These are phyloP conservation scores for Rhipidura dahli DNA, from an alignment of 2,113 vertebrate genomes.

Conservation along the genomic window DNA sequence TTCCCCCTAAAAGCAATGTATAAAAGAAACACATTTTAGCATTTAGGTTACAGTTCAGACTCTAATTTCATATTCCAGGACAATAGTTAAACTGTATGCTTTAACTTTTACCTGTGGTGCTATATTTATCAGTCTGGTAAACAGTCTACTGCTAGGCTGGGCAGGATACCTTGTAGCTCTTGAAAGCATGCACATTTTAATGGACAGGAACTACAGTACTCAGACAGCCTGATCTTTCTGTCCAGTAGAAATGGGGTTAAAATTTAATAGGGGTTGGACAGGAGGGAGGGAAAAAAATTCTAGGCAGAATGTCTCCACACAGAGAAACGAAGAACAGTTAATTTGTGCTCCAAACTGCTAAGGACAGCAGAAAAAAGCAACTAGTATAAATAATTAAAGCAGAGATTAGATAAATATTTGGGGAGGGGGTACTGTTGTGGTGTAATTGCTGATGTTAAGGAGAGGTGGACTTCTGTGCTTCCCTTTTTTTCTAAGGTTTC, in stretches of 20 bases:
- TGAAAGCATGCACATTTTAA: neutral
- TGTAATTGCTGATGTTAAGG: neutral
- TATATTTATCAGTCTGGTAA: neutral
- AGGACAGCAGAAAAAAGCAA: constrained; percentile 11
- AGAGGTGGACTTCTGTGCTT: neutral
- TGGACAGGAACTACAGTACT: neutral
- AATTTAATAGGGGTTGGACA: neutral
- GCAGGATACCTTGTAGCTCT: neutral
- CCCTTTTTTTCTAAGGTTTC: neutral
- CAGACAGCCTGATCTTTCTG: neutral
- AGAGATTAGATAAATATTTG: constrained; percentile 32
- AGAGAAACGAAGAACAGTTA: neutral
- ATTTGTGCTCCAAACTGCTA: constrained; percentile 15
- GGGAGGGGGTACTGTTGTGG: neutral
- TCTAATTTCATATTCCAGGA: neutral
- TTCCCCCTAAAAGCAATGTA: neutral
- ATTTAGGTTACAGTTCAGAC: neutral
- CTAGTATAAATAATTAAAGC: constrained; percentile 52
- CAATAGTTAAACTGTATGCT: neutral
- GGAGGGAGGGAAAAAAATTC: neutral
- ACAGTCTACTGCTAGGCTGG: neutral
- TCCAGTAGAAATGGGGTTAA: constrained; percentile 23
- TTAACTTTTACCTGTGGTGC: neutral
- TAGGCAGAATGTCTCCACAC: neutral
- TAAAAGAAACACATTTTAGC: neutral